A percentile compares a stretch with the other conserved stretches of the same genome.
Evolutionary conservation across 2,888 invertebrate species (phyloP).

Genomic region (Augochlorella aurata): DNA sequence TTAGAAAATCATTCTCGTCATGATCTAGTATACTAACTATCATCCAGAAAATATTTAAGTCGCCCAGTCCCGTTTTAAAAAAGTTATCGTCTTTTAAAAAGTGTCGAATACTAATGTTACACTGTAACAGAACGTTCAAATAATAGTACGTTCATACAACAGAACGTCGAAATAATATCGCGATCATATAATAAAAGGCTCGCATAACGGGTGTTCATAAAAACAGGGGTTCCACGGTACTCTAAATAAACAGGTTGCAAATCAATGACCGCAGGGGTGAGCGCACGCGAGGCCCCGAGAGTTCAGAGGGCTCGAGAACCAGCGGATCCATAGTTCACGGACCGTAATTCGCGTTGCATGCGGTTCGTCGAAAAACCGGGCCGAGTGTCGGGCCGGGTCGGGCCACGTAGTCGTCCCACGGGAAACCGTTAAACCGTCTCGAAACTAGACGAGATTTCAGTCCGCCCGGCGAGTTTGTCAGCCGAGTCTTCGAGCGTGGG

Average conservation of each 20-base stretch:
- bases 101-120: too few species aligned
- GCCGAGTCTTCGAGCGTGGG: conserved; percentile 30
- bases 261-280: conserved; percentile 42
- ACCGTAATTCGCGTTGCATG: conserved; percentile 47
- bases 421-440: conserved; percentile 8
- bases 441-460: conserved; percentile 32
- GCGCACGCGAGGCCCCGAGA: conserved; percentile 35
- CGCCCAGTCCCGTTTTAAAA: too few species aligned
- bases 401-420: not conserved
- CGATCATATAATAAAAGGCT: too few species aligned
- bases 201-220: too few species aligned
- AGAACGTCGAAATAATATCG: too few species aligned
- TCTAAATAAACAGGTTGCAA: conserved; percentile 33
- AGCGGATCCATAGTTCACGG: conserved; percentile 42
- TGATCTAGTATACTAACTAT: too few species aligned
- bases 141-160: too few species aligned
- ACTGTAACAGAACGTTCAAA: too few species aligned
- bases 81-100: too few species aligned
- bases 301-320: conserved; percentile 1
- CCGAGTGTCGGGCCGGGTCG: not conserved
- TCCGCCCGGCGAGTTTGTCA: conserved; percentile 39
- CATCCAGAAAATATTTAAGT: too few species aligned
- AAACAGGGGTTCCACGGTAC: not conserved
- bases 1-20: too few species aligned
- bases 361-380: conserved; percentile 37